These are phyloP conservation scores for Phalanger gymnotis DNA, from an alignment of 2,797 vertebrate genomes.

Conservation along the genomic window DNA sequence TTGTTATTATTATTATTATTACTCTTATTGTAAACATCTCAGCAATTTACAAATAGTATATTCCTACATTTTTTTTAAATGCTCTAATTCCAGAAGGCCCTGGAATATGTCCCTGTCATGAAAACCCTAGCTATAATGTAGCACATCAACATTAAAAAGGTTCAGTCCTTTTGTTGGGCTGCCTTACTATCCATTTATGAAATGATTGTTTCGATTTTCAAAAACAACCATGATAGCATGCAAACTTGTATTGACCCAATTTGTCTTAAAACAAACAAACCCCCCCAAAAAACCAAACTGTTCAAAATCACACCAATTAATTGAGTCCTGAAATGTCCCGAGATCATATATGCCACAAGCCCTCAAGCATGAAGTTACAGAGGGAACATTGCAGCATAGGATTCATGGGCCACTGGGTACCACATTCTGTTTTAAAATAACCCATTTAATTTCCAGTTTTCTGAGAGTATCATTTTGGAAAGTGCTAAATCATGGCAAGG, in stretches of 20 bases:
- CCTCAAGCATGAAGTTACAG: not conserved
- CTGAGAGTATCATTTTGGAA: not conserved
- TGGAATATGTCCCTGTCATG: not conserved
- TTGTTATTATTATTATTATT: not conserved
- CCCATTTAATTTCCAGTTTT: not conserved
- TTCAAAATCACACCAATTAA: not conserved
- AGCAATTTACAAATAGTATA: not conserved
- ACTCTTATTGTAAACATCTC: not conserved
- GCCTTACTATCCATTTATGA: not conserved
- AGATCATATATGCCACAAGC: fast-evolving
- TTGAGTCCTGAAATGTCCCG: too few relatives aligned
- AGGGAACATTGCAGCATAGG: too few relatives aligned
- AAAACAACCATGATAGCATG: not conserved
- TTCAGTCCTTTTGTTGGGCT: not conserved
- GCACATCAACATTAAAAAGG: not conserved
- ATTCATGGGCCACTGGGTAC: not conserved
- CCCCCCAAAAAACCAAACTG: not conserved
- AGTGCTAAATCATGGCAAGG: not conserved
- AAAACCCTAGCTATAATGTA: not conserved
- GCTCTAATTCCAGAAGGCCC: not conserved
- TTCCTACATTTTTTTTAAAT: not conserved
- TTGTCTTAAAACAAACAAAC: not conserved
- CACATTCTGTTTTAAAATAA: not conserved
- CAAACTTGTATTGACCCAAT: not conserved
- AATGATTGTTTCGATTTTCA: constrained; percentile 32